Base-by-base conservation (phyloP, 1,140 invertebrate genomes). In the Apis dorsata region DNA sequence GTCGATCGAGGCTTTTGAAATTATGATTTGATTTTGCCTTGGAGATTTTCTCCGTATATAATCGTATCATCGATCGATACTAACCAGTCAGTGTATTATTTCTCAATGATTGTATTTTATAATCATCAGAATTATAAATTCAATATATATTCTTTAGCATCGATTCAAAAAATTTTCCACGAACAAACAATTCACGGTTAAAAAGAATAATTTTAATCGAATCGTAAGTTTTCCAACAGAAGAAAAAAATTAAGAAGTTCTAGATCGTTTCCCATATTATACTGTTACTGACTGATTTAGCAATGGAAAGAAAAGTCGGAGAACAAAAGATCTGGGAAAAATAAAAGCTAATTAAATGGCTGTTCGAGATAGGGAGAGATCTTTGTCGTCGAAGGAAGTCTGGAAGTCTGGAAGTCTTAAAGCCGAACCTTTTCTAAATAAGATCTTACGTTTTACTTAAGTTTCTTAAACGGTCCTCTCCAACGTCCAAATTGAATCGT, bases 281-380 rank as follows among this genome's bases (percentile, higher is more conserved):
- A 49, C 81, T 73, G 62, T 77, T 83, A 80, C 78, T 75, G 78
- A 75, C 78, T 88, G 84, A 85, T 88, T 80, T 59, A 77, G 15
- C 80, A 85, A 88, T 63, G 85, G 86, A 84, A 89, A 83, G 85
- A 76, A 88, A 87, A 89, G 86, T 91, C 75, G 87, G 63, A 90
- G 86, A 34, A 91, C 88, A 92, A 92, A 91, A 88, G 87, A 55
- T 72, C 85, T 81, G 74, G 89, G 85, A 76, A 85, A 89, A 91
- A 92, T 92, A 92, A 93, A 75, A 92, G 90, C 88, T 93, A 93
- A 94, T 94, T 93, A 92, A 92, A 92, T 88, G 90, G 89, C 86
- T 66, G 79, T 84, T 88, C 81, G 77, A 71, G 78, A 85, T 79
- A 77, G 69, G 82, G 82, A 79, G 68, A 69, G 85, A 87, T 85